Percentiles rank a stretch among this genome's conserved stretches.
These are phyloP conservation scores for Muraenolepis orangiensis DNA, from an alignment of 2,797 vertebrate genomes.

Conservation along the genomic window DNA sequence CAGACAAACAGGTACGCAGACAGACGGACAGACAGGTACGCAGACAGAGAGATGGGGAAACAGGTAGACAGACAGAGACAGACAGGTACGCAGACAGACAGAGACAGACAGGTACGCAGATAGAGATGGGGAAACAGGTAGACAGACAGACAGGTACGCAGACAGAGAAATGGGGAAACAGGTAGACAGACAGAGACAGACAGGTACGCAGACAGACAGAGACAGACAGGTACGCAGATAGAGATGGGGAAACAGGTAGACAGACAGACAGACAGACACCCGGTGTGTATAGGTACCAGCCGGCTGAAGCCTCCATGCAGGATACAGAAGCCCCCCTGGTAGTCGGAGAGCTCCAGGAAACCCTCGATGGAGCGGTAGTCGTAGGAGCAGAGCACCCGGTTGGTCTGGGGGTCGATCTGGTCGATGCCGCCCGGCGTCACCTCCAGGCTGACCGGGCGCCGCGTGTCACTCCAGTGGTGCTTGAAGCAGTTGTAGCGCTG, in stretches of 20 bases:
- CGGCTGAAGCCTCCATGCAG: slow-evolving; percentile 95
- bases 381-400: slow-evolving; percentile 92
- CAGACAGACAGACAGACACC: background rate
- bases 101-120: too few species aligned
- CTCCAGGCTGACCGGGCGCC: slow-evolving; percentile 87
- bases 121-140: too few species aligned
- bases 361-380: slow-evolving; percentile 98
- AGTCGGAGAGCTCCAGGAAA: slow-evolving; percentile 90
- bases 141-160: too few species aligned
- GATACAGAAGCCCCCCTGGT: slow-evolving; percentile 96
- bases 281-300: slow-evolving; percentile 72
- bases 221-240: background rate
- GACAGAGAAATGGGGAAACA: too few species aligned
- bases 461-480: slow-evolving; percentile 94
- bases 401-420: slow-evolving; percentile 91
- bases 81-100: background rate
- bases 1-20: too few species aligned
- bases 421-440: slow-evolving; percentile 97
- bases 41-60: too few species aligned
- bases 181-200: too few species aligned
- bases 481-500: slow-evolving; percentile 98
- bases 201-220: too few species aligned
- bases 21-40: too few species aligned
- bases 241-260: too few species aligned
- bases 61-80: background rate